Evolutionary conservation across 2,888 invertebrate species (phyloP).

Genomic region (Griposia aprilina): DNA sequence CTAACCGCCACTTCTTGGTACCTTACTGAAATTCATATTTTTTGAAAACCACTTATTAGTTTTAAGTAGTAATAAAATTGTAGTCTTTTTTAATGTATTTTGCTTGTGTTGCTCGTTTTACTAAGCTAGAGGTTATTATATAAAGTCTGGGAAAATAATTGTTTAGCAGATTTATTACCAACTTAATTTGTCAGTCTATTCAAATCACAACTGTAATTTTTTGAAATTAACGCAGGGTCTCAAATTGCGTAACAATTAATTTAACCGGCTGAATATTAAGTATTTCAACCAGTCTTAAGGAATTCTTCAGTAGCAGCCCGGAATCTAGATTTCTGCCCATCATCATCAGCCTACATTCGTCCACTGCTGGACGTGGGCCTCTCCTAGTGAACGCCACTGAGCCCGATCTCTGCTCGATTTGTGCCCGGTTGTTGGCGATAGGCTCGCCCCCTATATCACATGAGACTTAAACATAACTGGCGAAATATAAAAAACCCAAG

Average conservation of each 20-base stretch:
- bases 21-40: slow-evolving; percentile 54
- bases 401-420: too few relatives aligned
- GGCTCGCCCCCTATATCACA: not conserved
- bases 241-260: not conserved
- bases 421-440: too few relatives aligned
- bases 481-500: not conserved
- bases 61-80: slow-evolving; percentile 9
- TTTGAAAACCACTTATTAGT: slow-evolving; percentile 51
- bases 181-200: too few relatives aligned
- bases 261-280: not conserved
- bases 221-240: not conserved
- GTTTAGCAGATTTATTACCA: not conserved
- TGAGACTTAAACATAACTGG: too few relatives aligned
- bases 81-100: not conserved
- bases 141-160: not conserved
- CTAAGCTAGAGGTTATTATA: not conserved
- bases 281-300: not conserved
- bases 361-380: too few relatives aligned
- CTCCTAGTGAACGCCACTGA: too few relatives aligned
- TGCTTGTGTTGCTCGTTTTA: not conserved
- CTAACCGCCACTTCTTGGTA: slow-evolving; percentile 30
- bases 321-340: not conserved
- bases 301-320: not conserved
- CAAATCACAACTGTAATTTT: too few relatives aligned
- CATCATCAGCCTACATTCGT: too few relatives aligned